Conservation (phyloP, 2,888 invertebrate species). For the Laspeyria flexula region DNA sequence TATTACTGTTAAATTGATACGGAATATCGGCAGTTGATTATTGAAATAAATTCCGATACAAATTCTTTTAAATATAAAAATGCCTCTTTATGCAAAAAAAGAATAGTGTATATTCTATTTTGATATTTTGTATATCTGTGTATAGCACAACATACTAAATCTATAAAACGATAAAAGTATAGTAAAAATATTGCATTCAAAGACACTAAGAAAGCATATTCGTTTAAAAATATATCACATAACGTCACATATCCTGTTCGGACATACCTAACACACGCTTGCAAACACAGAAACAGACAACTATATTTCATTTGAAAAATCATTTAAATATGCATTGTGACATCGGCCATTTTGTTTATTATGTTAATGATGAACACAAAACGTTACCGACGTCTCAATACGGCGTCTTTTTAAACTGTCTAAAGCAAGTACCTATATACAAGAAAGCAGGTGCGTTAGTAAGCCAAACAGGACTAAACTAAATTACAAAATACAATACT, state of each 20-base stretch:
- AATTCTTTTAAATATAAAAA: too few species aligned
- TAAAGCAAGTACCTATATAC: neutral
- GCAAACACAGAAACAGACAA: neutral
- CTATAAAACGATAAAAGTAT: slow-evolving; percentile 25
- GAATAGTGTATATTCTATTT: too few species aligned
- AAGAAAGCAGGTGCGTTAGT: slow-evolving; percentile 18
- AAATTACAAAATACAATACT: slow-evolving; percentile 48
- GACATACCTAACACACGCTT: slow-evolving; percentile 21
- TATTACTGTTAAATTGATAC: too few species aligned
- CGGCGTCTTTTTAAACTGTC: neutral
- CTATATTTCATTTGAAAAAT: neutral
- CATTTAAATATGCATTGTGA: neutral
- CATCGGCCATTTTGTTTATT: too few species aligned
- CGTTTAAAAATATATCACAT: slow-evolving; percentile 44
- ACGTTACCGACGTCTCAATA: too few species aligned
- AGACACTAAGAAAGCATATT: slow-evolving; percentile 29
- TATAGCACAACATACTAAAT: slow-evolving; percentile 16
- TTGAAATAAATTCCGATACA: too few species aligned
- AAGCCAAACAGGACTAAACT: slow-evolving; percentile 40
- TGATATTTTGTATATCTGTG: slow-evolving; percentile 2
- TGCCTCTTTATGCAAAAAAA: too few species aligned
- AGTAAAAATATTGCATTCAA: slow-evolving; percentile 34
- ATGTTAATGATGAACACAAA: too few species aligned
- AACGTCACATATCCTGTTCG: slow-evolving; percentile 31
- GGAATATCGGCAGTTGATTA: too few species aligned